These are phyloP conservation scores for Bellardia bayeri DNA, from an alignment of 2,888 invertebrate genomes.

Conservation along the genomic window DNA sequence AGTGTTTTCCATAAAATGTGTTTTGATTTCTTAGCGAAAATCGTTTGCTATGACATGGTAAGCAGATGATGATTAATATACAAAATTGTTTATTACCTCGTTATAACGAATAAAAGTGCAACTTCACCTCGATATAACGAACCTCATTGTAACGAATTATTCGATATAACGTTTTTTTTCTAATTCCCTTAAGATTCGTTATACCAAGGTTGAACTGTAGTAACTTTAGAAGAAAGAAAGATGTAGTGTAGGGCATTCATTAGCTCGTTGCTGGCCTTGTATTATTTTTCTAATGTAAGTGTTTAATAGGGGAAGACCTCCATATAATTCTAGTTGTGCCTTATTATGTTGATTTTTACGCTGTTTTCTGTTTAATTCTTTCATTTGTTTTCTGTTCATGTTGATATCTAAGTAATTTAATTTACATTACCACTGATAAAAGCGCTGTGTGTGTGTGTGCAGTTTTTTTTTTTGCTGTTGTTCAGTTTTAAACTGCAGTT, in stretches of 20 bases:
- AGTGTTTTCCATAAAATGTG: too few species aligned
- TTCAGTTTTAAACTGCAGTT: conserved; percentile 58
- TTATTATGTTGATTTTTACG: background rate
- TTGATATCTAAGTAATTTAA: conserved; percentile 68
- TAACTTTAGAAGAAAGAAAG: too few species aligned
- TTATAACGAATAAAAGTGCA: too few species aligned
- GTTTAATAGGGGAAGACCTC: conserved; percentile 43
- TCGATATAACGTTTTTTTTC: too few species aligned
- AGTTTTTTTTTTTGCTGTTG: conserved; percentile 13
- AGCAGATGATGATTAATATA: too few species aligned
- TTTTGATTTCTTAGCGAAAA: too few species aligned
- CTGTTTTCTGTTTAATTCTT: conserved; percentile 21
- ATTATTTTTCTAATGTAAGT: background rate
- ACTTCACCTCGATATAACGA: too few species aligned
- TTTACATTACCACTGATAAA: conserved; percentile 60
- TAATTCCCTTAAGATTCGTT: too few species aligned
- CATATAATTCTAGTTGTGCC: background rate
- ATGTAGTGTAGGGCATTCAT: background rate
- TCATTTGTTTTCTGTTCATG: background rate
- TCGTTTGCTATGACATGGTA: too few species aligned
- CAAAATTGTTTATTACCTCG: too few species aligned
- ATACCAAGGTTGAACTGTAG: too few species aligned
- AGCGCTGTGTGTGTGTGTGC: conserved; percentile 6
- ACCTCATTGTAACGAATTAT: too few species aligned
- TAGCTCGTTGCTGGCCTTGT: background rate